A percentile compares a stretch with the other conserved stretches of the same genome.
These are phyloP conservation scores for Magallana nippona DNA, from an alignment of 2,888 invertebrate genomes.

Conservation along the genomic window DNA sequence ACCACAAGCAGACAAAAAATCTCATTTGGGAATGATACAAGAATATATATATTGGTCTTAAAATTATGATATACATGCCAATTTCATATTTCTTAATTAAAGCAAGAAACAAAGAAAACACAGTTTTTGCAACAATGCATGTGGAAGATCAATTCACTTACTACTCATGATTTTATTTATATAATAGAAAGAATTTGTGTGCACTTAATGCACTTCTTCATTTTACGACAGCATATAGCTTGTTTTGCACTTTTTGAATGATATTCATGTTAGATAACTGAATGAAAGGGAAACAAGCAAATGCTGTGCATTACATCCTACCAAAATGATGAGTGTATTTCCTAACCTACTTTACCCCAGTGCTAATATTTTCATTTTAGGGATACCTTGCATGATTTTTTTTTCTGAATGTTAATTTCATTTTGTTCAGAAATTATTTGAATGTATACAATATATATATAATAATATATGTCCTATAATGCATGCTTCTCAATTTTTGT, in stretches of 20 bases:
- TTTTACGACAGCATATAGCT: background rate
- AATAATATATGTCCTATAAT: too few species aligned
- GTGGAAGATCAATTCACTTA: background rate
- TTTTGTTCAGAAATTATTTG: background rate
- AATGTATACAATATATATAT: too few species aligned
- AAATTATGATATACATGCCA: background rate
- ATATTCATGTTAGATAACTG: background rate
- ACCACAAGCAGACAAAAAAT: too few species aligned
- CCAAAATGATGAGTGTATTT: constrained; percentile 29
- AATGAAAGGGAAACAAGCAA: background rate
- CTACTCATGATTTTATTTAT: too few species aligned
- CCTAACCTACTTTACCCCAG: background rate
- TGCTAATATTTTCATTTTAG: background rate
- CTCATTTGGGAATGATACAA: too few species aligned
- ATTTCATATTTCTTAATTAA: background rate
- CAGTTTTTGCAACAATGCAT: constrained; percentile 30
- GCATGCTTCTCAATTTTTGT: too few species aligned
- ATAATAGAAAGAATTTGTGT: too few species aligned
- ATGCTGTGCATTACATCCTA: background rate
- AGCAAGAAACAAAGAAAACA: background rate
- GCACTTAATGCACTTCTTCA: too few species aligned
- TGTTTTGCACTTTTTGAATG: background rate
- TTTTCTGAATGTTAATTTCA: background rate
- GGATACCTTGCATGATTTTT: background rate
- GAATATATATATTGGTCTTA: background rate